Conservation (phyloP, 1,140 invertebrate genomes). For the Maconellicoccus hirsutus region DNA sequence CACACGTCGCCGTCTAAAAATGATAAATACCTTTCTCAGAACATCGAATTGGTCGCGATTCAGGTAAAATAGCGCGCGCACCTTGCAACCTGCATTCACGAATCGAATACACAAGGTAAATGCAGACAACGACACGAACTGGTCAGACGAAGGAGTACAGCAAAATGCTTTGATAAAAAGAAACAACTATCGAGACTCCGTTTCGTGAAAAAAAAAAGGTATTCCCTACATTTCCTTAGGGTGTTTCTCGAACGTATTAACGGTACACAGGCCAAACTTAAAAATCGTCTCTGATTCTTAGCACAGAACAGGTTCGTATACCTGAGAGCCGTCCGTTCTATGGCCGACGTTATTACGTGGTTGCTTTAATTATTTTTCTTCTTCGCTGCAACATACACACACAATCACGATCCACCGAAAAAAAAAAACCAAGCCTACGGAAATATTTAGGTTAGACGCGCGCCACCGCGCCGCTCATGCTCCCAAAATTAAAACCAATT, state of each 20-base stretch:
- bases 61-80: background rate
- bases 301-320: background rate
- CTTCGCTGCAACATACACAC: too few relatives aligned
- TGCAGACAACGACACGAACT: background rate
- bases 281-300: background rate
- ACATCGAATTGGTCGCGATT: background rate
- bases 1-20: too few relatives aligned
- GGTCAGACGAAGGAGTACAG: slow-evolving; percentile 6
- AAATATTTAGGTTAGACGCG: background rate
- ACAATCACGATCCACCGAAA: too few relatives aligned
- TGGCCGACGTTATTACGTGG: too few relatives aligned
- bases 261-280: background rate
- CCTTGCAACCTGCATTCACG: background rate
- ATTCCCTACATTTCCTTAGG: slow-evolving; percentile 3
- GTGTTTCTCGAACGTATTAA: background rate
- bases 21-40: background rate
- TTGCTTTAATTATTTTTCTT: too few relatives aligned
- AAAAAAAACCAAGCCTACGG: background rate
- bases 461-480: background rate
- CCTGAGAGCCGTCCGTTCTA: background rate
- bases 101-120: background rate
- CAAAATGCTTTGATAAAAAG: slow-evolving; percentile 1
- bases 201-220: background rate
- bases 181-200: background rate
- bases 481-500: background rate